Evolutionary conservation across 1,140 invertebrate genomes (phyloP).

Genomic region (Goniozus legneri): DNA sequence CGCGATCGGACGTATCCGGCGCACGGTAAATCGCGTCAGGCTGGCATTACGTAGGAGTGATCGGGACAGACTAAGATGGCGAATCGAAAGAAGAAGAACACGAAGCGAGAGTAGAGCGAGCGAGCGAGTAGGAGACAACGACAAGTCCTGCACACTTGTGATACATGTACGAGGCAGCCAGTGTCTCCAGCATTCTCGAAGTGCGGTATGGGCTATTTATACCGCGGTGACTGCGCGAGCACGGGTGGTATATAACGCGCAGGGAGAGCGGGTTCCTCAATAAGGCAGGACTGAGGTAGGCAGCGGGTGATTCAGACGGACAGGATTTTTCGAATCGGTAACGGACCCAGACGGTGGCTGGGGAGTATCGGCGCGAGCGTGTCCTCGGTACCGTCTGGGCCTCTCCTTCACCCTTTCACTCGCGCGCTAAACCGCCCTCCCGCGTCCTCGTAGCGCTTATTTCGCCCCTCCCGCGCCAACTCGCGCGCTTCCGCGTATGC

Average conservation of each 20-base stretch:
- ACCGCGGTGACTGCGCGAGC: conserved; percentile 37
- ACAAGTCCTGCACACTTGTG: too few species aligned
- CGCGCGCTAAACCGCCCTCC: too few species aligned
- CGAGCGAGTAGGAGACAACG: background rate
- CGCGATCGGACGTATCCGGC: too few species aligned
- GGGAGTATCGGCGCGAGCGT: conserved; percentile 29
- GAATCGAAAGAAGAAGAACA: background rate
- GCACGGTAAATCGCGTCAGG: too few species aligned
- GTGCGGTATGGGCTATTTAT: conserved; percentile 49
- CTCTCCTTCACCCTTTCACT: too few species aligned
- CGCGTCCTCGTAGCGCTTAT: too few species aligned
- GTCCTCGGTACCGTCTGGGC: too few species aligned
- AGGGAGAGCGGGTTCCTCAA: conserved; percentile 42
- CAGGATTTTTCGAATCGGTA: conserved; percentile 43
- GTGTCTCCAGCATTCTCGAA: conserved; percentile 35
- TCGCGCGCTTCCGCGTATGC: too few species aligned
- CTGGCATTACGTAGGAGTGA: too few species aligned
- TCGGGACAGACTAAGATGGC: too few species aligned
- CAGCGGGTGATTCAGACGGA: conserved; percentile 43
- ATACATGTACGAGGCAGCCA: conserved; percentile 25
- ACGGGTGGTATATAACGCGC: conserved; percentile 29
- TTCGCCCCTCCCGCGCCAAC: too few species aligned
- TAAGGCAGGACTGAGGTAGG: conserved; percentile 44
- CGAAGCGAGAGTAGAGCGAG: background rate
- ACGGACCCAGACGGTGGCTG: conserved; percentile 38